Evolutionary conservation across 2,113 vertebrate species (phyloP).

Genomic region (Hemicordylus capensis): DNA sequence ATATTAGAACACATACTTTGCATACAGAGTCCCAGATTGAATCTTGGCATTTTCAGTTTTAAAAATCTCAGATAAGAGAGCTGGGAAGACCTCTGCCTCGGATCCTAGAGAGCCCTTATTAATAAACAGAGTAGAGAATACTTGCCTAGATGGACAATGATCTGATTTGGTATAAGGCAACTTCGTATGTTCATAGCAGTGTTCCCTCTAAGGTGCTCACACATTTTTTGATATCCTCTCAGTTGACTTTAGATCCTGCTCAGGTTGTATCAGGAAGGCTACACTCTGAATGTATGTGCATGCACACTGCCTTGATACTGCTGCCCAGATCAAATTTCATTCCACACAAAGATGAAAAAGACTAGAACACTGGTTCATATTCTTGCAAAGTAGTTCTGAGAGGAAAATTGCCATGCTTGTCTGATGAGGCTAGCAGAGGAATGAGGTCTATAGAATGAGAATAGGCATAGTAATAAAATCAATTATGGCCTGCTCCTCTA

Average conservation of each 20-base stretch:
- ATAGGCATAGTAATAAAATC: background rate
- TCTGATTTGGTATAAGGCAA: too few species aligned
- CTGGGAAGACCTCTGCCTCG: background rate
- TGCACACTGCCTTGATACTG: too few species aligned
- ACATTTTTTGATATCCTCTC: too few species aligned
- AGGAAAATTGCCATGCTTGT: background rate
- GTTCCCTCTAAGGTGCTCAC: too few species aligned
- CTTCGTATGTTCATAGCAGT: too few species aligned
- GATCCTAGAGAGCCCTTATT: background rate
- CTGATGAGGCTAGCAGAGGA: background rate
- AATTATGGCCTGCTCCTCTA: background rate
- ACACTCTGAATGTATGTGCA: too few species aligned
- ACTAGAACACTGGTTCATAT: too few species aligned
- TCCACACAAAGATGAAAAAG: too few species aligned
- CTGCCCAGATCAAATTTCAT: too few species aligned
- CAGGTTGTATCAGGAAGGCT: too few species aligned
- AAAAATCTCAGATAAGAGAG: background rate
- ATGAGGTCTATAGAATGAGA: background rate
- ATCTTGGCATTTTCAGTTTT: background rate
- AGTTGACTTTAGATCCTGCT: too few species aligned
- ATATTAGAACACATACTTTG: background rate
- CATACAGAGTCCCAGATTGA: background rate
- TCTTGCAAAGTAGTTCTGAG: background rate
- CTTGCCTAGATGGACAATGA: too few species aligned
- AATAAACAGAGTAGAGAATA: background rate